These are phyloP conservation scores for Caenorhabditis sinica DNA, from an alignment of 2,888 invertebrate genomes.

Conservation along the genomic window DNA sequence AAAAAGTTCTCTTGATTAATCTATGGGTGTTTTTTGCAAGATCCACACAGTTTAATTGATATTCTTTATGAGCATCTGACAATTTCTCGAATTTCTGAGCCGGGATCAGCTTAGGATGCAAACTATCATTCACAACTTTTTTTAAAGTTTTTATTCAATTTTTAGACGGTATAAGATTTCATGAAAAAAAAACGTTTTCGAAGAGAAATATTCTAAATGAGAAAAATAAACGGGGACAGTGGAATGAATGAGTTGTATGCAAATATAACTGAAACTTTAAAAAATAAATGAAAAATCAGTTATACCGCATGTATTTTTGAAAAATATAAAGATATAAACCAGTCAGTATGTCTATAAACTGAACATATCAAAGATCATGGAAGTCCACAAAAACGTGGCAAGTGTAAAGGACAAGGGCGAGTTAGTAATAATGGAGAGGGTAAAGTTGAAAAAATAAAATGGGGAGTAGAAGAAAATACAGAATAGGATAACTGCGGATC, in stretches of 20 bases:
- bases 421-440: background rate
- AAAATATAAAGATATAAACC: constrained; percentile 18
- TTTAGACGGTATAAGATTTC: background rate
- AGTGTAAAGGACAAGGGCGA: constrained; percentile 43
- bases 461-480: background rate
- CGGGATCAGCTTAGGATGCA: too few relatives aligned
- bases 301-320: too few relatives aligned
- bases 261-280: background rate
- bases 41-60: too few relatives aligned
- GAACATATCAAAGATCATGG: constrained; percentile 55
- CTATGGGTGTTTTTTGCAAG: too few relatives aligned
- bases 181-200: background rate
- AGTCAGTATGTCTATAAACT: constrained; percentile 47
- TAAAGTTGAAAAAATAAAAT: background rate
- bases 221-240: constrained; percentile 1
- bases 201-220: background rate
- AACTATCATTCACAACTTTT: background rate
- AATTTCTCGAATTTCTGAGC: too few relatives aligned
- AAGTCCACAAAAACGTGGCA: constrained; percentile 59
- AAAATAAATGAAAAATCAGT: constrained; percentile 11
- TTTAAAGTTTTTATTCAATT: background rate
- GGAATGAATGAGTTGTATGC: constrained; percentile 11
- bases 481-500: too few relatives aligned
- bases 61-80: too few relatives aligned
- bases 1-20: too few relatives aligned